Conservation (phyloP, 2,113 vertebrate species). For the Morone saxatilis region DNA sequence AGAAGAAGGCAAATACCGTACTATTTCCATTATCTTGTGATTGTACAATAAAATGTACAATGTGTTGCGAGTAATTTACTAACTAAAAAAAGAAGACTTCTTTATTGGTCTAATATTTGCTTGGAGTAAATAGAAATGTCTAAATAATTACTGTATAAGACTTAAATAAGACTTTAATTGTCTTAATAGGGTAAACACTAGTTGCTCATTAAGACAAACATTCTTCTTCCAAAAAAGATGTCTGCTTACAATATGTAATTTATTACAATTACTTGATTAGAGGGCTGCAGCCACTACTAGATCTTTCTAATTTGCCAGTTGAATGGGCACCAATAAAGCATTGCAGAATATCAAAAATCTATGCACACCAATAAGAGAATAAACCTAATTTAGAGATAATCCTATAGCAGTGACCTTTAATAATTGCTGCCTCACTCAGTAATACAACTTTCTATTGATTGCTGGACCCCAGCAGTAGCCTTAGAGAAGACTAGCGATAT, state of each 20-base stretch:
- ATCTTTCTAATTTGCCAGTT: not conserved
- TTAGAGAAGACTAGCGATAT: not conserved
- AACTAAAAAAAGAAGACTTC: not conserved
- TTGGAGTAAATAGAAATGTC: not conserved
- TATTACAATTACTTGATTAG: not conserved
- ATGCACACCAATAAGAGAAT: not conserved
- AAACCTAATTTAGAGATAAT: not conserved
- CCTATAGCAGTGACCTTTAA: conserved; percentile 10
- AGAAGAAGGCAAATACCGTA: not conserved
- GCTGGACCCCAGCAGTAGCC: not conserved
- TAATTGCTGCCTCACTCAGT: conserved; percentile 12
- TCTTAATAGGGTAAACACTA: not conserved
- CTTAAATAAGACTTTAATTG: not conserved
- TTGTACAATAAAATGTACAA: not conserved
- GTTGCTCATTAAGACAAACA: not conserved
- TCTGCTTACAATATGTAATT: not conserved
- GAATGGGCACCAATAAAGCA: not conserved
- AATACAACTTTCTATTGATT: conserved; percentile 24
- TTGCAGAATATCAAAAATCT: not conserved
- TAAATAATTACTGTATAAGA: not conserved
- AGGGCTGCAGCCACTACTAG: not conserved
- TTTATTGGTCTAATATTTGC: not conserved
- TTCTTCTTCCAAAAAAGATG: not conserved
- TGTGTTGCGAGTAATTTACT: too few species aligned
- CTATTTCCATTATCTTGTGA: not conserved